Evolutionary conservation across 2,797 vertebrate species (phyloP), one percentile per base, ranked within the genome.

Genomic region (Apogon talboti): DNA sequence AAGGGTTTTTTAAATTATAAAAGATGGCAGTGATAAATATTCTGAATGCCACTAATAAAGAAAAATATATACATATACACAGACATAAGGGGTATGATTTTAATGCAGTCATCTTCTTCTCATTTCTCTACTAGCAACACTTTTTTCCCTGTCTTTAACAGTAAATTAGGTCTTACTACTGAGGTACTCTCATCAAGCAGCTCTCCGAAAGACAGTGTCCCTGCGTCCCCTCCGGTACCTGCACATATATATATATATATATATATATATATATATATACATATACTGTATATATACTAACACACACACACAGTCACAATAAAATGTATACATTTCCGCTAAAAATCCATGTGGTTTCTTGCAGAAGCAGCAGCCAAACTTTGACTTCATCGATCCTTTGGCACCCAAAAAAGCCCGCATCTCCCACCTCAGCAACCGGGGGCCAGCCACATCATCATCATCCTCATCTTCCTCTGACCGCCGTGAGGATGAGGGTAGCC

Each of bases 371-470:
- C 88, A 71, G 80, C 78, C 87, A 50, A 93, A 93, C 74, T 89
- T 88, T 3, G 91, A 95, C 69, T 96, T 95, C 83, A 95, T 94
- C 0, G 91, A 94, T 82, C 95, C 95, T 28, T 79, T 96, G 88
- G 93, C 95, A 60, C 93, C 86, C 69, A 97, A 97, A 85, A 97
- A 96, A 91, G 89, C 93, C 66, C 94, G 95, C 66, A 96, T 96
- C 86, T 96, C 96, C 81, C 95, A 94, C 84, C 91, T 96, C 74
- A 94, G 72, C 76, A 95, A 83, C 38, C 92, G 94, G 78, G 91
- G 92, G 51, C 91, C 91, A 0, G 84, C 86, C 0, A 74, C 91
- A 21, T n/a, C n/a, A 0, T 74, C 89, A 0, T n/a, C 91, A 21
- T 89, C 87, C 1, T 67, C 89, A 40, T 86, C 74, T 72, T 84